Base-by-base conservation (phyloP, 2,888 invertebrate genomes). In the Lithosia quadra region DNA sequence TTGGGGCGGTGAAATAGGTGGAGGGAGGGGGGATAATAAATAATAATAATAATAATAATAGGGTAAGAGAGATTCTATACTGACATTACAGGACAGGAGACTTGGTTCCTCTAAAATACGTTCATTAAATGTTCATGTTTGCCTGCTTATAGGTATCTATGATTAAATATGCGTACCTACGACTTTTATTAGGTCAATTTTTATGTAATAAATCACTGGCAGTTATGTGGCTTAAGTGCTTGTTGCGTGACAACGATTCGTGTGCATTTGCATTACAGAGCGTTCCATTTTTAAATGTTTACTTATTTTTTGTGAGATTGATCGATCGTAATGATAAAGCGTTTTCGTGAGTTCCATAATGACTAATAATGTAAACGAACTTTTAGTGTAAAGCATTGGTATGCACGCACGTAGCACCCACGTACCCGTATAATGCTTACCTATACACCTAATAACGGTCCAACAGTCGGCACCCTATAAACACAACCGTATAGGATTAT, bases 181-280 rank as follows among this genome's bases (percentile, higher is more conserved):
- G 22, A 28, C 11, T 33, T 13, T 24, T 55, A 43, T 24, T 36
- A 34, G 3, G 36, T 5, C 65, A 63, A 75, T 73, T 76, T 75
- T 75, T 49, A 33, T 8, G 66, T 71, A 68, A 79, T 73, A 75
- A 77, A 78, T 78, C 73, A 71, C 60, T 59, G 64, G 71, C 70
- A 43, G 68, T 69, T 73, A 70, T 60, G 36, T 61, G 5, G 70
- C 33, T 34, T 71, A 69, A 64, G 76, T 80, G 80, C 66, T 75
- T 59, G 78, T 87, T 79, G 87, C 88, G 87, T 88, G 88, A 82
- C 81, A 78, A 76, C 43, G 75, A 74, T 64, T 84, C 85, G 82
- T 86, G 85, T 83, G 82, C 76, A 78, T 85, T n/a, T 86, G 71
- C 74, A 83, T 85, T 83, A 80, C 77, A 69, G 68, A 65, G 60